phyloP scores from a whole-genome alignment of 2,888 invertebrate species.

The Pteria penguin region DNA sequence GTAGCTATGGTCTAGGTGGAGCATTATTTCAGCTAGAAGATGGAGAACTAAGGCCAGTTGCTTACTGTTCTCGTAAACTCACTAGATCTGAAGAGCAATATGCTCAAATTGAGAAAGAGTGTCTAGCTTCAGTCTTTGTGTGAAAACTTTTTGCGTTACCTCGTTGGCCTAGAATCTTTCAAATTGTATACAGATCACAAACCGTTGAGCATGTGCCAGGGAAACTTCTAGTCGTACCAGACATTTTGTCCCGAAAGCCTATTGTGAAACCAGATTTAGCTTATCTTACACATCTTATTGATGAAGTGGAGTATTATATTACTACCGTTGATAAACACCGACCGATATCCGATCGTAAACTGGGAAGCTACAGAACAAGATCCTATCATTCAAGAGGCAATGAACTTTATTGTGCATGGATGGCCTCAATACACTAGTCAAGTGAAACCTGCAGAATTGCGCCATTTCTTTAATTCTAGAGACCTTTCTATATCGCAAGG shows the following conservation, averaged over 20 bases:
- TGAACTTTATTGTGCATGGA: not conserved
- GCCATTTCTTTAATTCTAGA: too few relatives aligned
- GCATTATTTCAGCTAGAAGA: not conserved
- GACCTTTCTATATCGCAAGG: too few relatives aligned
- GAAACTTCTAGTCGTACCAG: not conserved
- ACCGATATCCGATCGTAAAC: not conserved
- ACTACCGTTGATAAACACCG: not conserved
- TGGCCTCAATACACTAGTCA: not conserved
- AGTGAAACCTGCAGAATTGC: not conserved
- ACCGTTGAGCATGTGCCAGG: not conserved
- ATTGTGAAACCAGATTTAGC: too few relatives aligned
- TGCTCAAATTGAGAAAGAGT: too few relatives aligned
- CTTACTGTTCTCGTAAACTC: too few relatives aligned
- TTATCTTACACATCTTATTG: not conserved
- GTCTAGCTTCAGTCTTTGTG: too few relatives aligned
- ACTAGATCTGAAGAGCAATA: not conserved
- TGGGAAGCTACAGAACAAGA: not conserved
- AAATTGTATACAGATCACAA: not conserved
- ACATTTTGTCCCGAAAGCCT: not conserved
- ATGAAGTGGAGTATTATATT: not conserved
- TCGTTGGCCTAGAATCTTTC: too few relatives aligned
- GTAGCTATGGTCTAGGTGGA: constrained; percentile 22
- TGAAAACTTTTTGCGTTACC: too few relatives aligned
- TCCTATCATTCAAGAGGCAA: not conserved
- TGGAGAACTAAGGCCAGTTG: too few relatives aligned